Evolutionary conservation across 2,797 vertebrate species (phyloP), one percentile per base, ranked within the genome.

Genomic region (Semaprochilodus insignis): DNA sequence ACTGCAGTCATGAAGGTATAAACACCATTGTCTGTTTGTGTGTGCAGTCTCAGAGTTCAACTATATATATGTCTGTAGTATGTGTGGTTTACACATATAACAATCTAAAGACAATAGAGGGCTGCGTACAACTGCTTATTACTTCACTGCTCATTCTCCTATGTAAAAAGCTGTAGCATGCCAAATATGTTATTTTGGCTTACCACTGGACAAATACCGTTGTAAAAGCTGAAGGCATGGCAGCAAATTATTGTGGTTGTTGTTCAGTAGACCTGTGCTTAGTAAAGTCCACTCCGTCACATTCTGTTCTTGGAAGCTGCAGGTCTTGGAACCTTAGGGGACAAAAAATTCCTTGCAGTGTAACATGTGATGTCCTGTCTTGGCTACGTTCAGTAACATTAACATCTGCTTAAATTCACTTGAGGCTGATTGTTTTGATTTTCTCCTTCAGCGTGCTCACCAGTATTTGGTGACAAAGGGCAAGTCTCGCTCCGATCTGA

Each of bases 1-100:
- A 97, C 96, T 6, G 82, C 91, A 66, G 95, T 97, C 80, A 97
- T 97, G 96, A 95, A 95, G 95, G 96, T 90, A 83, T 48, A n/a
- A 16, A 48, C 48, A 69, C 44, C 7, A 55, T 13, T 73, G 71
- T 25, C 25, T 36, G 2, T 19, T 66, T 66, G 31, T 66, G 1
- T 36, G 17, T 16, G 44, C 48, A 27, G 48, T 16, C 40, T 3
- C 13, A 21, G 14, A n/a, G 34, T n/a, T 70, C 11, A 21, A 36
- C 31, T 23, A 36, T 72, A 1, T 31, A 31, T 3, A 31, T 31
- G 31, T 31, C 31, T 31, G 31, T 31, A 3, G 31, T 48, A 27
- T 54, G n/a, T 23, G 5, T 16, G 48, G 54, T n/a, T 17, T 72
- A 3, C 3, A 2, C 6, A 52, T 23, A 72, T 14, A 14, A 54